Percentiles rank a stretch among this genome's conserved stretches.
Conservation (phyloP, 2,113 vertebrate species). For the Kryptolebias marmoratus region DNA sequence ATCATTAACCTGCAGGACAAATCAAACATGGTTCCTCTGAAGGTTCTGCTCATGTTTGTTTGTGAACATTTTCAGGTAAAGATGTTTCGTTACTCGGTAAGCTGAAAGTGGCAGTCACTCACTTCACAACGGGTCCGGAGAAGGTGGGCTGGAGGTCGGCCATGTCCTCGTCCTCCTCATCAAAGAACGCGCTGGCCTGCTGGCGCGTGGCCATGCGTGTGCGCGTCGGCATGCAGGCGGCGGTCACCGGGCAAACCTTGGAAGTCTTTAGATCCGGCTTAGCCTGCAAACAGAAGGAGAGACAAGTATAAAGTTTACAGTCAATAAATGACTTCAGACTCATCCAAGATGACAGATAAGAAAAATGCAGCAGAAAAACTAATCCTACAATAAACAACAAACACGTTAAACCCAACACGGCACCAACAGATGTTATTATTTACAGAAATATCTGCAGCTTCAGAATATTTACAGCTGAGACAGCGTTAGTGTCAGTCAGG, state of each 20-base stretch:
- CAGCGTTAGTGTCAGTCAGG: too few relatives aligned
- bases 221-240: slow-evolving; percentile 44
- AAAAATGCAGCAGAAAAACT: too few relatives aligned
- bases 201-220: slow-evolving; percentile 80
- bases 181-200: slow-evolving; percentile 57
- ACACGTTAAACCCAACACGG: too few relatives aligned
- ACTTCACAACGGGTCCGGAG: slow-evolving; percentile 95
- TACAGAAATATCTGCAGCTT: too few relatives aligned
- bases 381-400: too few relatives aligned
- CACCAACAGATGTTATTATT: too few relatives aligned
- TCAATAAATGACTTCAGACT: background rate
- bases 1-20: slow-evolving; percentile 88
- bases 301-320: background rate
- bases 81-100: too few relatives aligned
- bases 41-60: too few relatives aligned
- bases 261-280: slow-evolving; percentile 9
- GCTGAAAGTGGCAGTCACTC: slow-evolving; percentile 49
- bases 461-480: too few relatives aligned
- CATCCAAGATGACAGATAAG: too few relatives aligned
- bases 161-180: slow-evolving; percentile 90
- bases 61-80: too few relatives aligned
- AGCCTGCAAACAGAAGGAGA: slow-evolving; percentile 23
- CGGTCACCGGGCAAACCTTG: background rate
- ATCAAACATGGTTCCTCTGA: background rate
- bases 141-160: slow-evolving; percentile 91